Conservation (phyloP, 2,113 vertebrate genomes). For the Felis chaus region DNA sequence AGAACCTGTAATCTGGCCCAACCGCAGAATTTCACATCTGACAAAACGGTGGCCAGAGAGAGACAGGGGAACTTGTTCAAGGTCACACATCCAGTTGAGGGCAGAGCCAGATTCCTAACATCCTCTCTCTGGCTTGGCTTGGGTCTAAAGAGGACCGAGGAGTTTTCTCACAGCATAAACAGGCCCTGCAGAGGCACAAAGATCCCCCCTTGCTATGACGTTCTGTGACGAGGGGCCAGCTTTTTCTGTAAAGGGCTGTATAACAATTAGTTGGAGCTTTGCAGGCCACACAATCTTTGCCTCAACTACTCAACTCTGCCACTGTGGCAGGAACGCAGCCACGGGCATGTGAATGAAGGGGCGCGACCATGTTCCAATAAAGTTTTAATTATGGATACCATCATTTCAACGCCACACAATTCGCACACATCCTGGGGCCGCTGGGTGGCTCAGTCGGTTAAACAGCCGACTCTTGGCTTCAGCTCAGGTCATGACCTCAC, state of each 20-base stretch:
- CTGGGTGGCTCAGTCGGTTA: no score
- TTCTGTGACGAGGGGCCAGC: no score
- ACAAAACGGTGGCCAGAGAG: not conserved
- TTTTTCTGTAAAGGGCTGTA: not conserved
- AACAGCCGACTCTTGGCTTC: no score
- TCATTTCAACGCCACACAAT: not conserved
- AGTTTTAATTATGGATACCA: not conserved
- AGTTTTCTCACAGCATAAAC: not conserved
- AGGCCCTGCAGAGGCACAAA: no score
- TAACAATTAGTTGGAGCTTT: not conserved
- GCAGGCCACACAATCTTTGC: not conserved
- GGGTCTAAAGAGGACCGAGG: not conserved
- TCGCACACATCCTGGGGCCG: not conserved
- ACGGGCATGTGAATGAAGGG: not conserved
- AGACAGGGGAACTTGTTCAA: fast-evolving
- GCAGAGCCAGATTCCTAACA: not conserved
- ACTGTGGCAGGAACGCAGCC: not conserved
- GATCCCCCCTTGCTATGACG: not conserved
- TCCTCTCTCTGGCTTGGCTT: not conserved
- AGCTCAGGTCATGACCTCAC: no score
- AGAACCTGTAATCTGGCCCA: not conserved
- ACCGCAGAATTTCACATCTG: not conserved
- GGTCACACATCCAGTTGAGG: not conserved
- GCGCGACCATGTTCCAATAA: no score
- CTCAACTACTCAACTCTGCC: not conserved